Evolutionary conservation across 2,888 invertebrate species (phyloP), one percentile per base, ranked within the genome.

Genomic region (Hipparchia semele): DNA sequence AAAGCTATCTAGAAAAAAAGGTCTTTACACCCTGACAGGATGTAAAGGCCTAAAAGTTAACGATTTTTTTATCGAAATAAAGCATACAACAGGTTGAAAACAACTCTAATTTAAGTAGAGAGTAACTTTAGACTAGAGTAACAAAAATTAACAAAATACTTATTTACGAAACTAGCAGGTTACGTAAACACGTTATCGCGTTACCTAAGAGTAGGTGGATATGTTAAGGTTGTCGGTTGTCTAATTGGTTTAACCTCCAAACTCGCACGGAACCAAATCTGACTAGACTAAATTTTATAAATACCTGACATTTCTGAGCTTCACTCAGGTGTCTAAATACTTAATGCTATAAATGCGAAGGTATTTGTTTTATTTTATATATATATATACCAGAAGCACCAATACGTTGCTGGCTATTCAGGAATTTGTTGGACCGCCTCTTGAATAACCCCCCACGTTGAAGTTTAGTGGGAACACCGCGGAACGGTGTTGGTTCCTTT

Each of bases 211-310:
- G 62, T 23, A 64, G 64, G 5, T 54, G 53, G 5, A 53, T 58
- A 67, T 60, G 68, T 68, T 70, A 71, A 74, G 72, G 73, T 68
- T 74, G 76, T 76, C 71, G 71, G 68, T 70, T 72, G 58, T 67
- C 66, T 69, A 77, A 76, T 76, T 75, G 66, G 68, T 69, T 73
- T 77, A 76, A 62, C 74, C 77, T 76, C 62, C 69, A 71, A 68
- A 51, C 69, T 54, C 58, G 10, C 51, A 65, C 45, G 9, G 7
- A 61, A 56, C 60, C 56, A 46, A 69, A 70, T 70, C 56, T 56
- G 46, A 70, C 56, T 46, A 61, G 59, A 61, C 68, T 8, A 60
- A 60, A 39, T 60, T 33, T 59, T 59, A 60, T 60, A 39, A 39
- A 60, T 39, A 60, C 33, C 39, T 60, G 10, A 39, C 59, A 39